Base-by-base conservation (phyloP, 2,888 invertebrate species). In the Cataglyphis cursor region DNA sequence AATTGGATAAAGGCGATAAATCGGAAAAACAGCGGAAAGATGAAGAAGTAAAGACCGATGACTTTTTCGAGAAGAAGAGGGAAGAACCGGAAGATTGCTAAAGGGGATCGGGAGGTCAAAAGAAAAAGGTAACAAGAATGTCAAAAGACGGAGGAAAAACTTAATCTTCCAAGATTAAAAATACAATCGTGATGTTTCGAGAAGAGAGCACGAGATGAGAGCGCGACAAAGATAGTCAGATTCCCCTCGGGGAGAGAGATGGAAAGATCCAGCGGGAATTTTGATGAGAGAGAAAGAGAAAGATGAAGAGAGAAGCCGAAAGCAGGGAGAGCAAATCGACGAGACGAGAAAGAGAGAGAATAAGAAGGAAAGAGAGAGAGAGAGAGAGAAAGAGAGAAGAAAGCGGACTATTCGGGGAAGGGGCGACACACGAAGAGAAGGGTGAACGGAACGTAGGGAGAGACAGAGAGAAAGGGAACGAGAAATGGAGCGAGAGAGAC, bases 141-240 rank as follows among this genome's bases (percentile, higher is more conserved):
- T 8, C 41, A 44, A 31, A 44, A 70, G 72, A 21, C 31, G 57
- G 24, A 31, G 21, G 24, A 44, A n/a, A 51, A 78, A 59, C 78
- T 78, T 44, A 78, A 80, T 72, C 72, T 72, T 72, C 41, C 44
- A 44, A 59, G 44, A 72, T 80, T 59, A 80, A 80, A 70, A 80
- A 70, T 82, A 75, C 74, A 81, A 54, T 66, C 73, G 72, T 70
- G 41, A 15, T 54, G 24, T 66, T 64, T 48, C 38, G 66, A 44
- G 57, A 70, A 59, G 68, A 31, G 15, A 24, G n/a, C 66, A 74
- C 31, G 35, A 70, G 2, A 51, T 21, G 73, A 83, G 41, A 35
- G 44, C 72, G 62, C 41, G 76, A 68, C 41, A 12, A 24, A 54
- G 28, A 70, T 28, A 12, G 41, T 41, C 28, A 28, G 70, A 57